phyloP scores from a whole-genome alignment of 1,140 invertebrate species.

The Conus betulinus region DNA sequence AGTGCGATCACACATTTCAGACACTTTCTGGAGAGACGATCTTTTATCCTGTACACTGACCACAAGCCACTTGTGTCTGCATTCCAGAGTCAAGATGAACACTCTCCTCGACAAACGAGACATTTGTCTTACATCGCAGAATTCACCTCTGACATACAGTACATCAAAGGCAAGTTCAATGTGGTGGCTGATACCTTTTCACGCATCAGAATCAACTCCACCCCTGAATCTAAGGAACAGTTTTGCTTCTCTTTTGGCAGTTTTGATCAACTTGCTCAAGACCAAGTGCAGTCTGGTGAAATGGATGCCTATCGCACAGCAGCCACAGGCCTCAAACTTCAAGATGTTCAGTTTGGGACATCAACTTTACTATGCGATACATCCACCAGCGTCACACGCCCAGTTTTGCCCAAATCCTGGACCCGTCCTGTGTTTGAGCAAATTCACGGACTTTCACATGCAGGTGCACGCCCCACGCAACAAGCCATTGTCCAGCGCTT shows the following conservation, averaged over 20 bases:
- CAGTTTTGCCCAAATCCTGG: conserved; percentile 1
- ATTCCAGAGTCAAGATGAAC: conserved; percentile 12
- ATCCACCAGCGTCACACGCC: not conserved
- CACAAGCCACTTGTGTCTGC: conserved; percentile 20
- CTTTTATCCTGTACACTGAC: conserved; percentile 28
- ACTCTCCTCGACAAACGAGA: conserved; percentile 22
- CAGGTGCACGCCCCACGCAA: not conserved
- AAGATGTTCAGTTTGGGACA: not conserved
- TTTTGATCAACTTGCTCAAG: not conserved
- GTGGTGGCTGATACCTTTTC: conserved; percentile 25
- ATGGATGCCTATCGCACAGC: no score
- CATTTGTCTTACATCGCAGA: conserved; percentile 26
- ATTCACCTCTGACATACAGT: conserved; percentile 21
- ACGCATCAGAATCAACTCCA: conserved; percentile 19
- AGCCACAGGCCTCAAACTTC: not conserved
- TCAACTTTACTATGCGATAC: not conserved
- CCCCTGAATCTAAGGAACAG: not conserved
- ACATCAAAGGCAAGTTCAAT: conserved; percentile 24
- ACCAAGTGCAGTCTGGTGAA: no score
- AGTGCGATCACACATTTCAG: conserved; percentile 3
- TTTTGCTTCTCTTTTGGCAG: not conserved
- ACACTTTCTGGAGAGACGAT: conserved; percentile 10
- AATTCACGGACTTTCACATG: conserved; percentile 26
- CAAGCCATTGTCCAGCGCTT: conserved; percentile 17
- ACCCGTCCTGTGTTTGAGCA: not conserved